phyloP scores from a whole-genome alignment of 2,113 vertebrate genomes.

The Numida meleagris region DNA sequence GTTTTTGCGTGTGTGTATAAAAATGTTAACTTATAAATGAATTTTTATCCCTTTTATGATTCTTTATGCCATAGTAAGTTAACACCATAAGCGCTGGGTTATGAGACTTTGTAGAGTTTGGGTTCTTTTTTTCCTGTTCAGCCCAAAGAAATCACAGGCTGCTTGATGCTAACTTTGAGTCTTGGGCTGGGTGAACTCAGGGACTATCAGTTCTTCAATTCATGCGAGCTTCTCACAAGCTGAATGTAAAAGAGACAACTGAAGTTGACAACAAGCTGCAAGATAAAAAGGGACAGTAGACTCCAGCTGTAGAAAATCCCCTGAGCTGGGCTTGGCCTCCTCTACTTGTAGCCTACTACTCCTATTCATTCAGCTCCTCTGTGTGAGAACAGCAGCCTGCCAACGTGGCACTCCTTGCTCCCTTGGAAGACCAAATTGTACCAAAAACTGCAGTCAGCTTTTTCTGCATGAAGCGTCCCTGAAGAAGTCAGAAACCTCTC shows the following conservation, averaged over 20 bases:
- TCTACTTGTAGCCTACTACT: neutral
- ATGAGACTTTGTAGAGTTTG: neutral
- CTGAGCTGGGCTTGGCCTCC: neutral
- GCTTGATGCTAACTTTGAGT: neutral
- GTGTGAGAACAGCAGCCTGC: neutral
- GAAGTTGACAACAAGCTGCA: neutral
- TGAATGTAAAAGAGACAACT: neutral
- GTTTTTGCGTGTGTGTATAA: neutral
- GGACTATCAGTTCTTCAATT: neutral
- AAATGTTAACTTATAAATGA: constrained; percentile 48
- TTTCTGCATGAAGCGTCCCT: neutral
- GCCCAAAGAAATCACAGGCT: neutral
- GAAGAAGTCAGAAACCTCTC: neutral
- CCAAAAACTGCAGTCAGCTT: neutral
- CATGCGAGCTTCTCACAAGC: neutral
- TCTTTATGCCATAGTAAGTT: neutral
- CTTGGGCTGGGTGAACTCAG: neutral
- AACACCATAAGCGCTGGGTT: neutral
- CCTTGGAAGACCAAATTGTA: neutral
- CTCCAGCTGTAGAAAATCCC: neutral
- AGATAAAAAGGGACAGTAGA: neutral
- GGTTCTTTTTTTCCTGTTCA: neutral
- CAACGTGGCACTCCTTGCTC: neutral
- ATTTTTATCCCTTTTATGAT: neutral
- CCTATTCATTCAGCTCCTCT: neutral